Evolutionary conservation across 2,797 vertebrate genomes (phyloP).

Genomic region (Poeciliopsis presidionis): DNA sequence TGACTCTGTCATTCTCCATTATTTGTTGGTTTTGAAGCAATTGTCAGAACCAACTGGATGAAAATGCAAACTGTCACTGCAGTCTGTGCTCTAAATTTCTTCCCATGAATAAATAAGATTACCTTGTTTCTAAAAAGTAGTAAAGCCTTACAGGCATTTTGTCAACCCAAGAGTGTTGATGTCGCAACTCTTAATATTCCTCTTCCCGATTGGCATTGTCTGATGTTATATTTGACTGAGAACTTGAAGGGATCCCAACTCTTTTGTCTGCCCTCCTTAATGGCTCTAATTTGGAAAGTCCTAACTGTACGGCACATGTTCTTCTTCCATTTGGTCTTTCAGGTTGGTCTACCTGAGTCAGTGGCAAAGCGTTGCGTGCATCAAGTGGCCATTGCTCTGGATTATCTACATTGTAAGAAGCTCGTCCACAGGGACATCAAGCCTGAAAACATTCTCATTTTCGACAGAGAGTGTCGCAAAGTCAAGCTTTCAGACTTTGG

Average conservation of each 20-base stretch:
- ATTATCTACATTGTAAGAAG: slow-evolving; percentile 86
- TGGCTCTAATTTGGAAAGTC: not conserved
- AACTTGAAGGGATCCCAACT: not conserved
- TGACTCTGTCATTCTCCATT: not conserved
- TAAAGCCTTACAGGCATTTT: not conserved
- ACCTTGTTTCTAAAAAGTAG: not conserved
- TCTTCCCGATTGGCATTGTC: not conserved
- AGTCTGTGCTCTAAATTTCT: not conserved
- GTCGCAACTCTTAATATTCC: not conserved
- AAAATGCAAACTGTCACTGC: not conserved
- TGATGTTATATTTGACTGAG: not conserved
- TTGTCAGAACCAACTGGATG: not conserved
- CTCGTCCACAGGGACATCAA: slow-evolving; percentile 88
- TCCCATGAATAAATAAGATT: not conserved
- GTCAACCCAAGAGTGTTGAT: not conserved
- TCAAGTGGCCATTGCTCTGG: slow-evolving; percentile 85
- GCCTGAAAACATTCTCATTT: slow-evolving; percentile 88
- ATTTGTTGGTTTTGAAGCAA: not conserved
- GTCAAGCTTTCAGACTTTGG: slow-evolving; percentile 88
- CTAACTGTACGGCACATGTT: not conserved
- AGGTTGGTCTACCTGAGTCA: slow-evolving; percentile 85
- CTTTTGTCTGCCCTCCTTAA: not conserved
- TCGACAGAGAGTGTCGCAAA: slow-evolving; percentile 86
- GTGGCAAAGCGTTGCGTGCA: slow-evolving; percentile 88
- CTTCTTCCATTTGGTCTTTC: not conserved